These are phyloP conservation scores for Cettia cetti DNA, from an alignment of 2,113 vertebrate genomes.

Conservation along the genomic window DNA sequence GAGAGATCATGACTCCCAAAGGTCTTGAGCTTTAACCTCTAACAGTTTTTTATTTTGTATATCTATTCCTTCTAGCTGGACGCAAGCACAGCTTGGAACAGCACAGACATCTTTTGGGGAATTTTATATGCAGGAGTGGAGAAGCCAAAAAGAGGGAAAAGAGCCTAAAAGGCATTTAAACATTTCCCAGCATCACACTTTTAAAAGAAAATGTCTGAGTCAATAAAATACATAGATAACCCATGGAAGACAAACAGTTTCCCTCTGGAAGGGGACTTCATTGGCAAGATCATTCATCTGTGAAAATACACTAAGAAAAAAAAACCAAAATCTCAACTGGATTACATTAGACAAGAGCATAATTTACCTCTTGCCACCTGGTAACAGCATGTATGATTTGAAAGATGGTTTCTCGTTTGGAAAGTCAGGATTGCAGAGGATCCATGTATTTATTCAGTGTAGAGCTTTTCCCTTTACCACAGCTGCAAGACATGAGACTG, in stretches of 20 bases:
- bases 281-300: background rate
- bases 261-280: background rate
- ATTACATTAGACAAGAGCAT: background rate
- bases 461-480: background rate
- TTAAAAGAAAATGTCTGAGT: background rate
- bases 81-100: background rate
- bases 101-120: background rate
- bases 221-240: background rate
- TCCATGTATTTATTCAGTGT: background rate
- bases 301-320: background rate
- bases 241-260: background rate
- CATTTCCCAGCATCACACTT: background rate
- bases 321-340: background rate
- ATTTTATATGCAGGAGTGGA: background rate
- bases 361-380: background rate
- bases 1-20: background rate
- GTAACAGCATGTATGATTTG: background rate
- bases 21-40: background rate
- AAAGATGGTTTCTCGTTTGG: background rate
- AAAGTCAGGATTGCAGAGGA: background rate
- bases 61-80: background rate
- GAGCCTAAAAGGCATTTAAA: background rate
- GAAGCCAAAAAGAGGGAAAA: background rate
- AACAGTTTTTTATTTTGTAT: background rate
- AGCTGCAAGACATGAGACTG: background rate